Conservation (phyloP, 1,140 invertebrate genomes). For the Drosophila rufa region DNA sequence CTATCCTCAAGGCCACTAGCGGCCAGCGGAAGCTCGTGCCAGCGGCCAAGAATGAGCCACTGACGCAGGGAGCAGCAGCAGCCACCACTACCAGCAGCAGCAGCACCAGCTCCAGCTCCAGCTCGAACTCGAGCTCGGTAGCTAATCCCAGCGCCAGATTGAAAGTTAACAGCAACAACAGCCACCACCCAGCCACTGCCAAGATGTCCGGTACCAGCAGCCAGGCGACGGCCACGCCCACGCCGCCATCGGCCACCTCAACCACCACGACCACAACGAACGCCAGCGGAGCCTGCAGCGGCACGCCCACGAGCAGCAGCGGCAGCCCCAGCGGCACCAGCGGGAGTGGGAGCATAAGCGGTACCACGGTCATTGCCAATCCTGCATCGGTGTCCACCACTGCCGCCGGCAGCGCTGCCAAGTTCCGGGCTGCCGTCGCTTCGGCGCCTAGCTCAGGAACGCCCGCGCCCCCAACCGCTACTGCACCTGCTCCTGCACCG, state of each 20-base stretch:
- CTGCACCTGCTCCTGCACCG: conserved; percentile 19
- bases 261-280: conserved; percentile 53
- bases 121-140: conserved; percentile 4
- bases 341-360: conserved; percentile 19
- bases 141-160: conserved; percentile 39
- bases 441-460: conserved; percentile 54
- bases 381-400: conserved; percentile 48
- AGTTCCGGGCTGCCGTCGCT: conserved; percentile 67
- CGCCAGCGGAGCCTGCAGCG: conserved; percentile 32
- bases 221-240: conserved; percentile 56
- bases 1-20: conserved; percentile 56
- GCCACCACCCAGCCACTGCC: conserved; percentile 65
- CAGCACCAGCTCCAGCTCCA: background rate
- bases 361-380: conserved; percentile 44
- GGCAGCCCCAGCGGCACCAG: conserved; percentile 24
- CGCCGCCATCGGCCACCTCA: conserved; percentile 51
- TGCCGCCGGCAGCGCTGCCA: conserved; percentile 64
- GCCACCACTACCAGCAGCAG: conserved; percentile 7
- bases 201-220: conserved; percentile 67
- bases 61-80: conserved; percentile 45
- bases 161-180: conserved; percentile 75
- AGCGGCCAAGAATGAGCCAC: conserved; percentile 66
- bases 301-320: conserved; percentile 22
- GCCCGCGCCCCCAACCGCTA: conserved; percentile 22
- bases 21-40: conserved; percentile 51